Evolutionary conservation across 1,140 invertebrate genomes (phyloP).

Genomic region (Phymastichus coffea): DNA sequence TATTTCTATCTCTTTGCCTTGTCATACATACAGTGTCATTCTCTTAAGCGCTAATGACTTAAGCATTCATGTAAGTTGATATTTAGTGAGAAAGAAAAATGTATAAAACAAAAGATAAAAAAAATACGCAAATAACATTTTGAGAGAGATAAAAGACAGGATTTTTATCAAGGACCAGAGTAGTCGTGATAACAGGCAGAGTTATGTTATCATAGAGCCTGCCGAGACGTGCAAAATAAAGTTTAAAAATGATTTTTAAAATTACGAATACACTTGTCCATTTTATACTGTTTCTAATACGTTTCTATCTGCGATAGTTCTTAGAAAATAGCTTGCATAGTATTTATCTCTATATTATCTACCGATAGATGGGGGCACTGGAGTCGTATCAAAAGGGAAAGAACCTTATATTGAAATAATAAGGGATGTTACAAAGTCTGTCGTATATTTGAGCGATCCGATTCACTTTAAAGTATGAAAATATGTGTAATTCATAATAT

Average conservation of each 20-base stretch:
- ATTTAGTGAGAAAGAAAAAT: slow-evolving; percentile 27
- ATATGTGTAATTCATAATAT: too few relatives aligned
- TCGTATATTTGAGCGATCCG: too few relatives aligned
- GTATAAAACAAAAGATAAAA: slow-evolving; percentile 6
- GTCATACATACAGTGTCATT: slow-evolving; percentile 17
- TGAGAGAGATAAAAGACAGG: slow-evolving; percentile 10
- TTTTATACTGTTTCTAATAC: slow-evolving; percentile 56
- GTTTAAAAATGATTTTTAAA: slow-evolving; percentile 16
- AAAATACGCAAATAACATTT: slow-evolving; percentile 18
- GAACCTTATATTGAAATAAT: neutral
- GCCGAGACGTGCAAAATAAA: slow-evolving; percentile 12
- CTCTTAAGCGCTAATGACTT: slow-evolving; percentile 27
- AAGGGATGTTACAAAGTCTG: neutral
- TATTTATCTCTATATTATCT: slow-evolving; percentile 34
- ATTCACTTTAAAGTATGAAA: too few relatives aligned
- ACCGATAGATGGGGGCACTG: neutral
- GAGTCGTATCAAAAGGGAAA: neutral
- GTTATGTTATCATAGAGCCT: slow-evolving; percentile 7
- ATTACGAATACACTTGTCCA: slow-evolving; percentile 44
- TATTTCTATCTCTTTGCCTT: slow-evolving; percentile 16
- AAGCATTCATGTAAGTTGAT: slow-evolving; percentile 15
- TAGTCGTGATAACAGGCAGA: neutral
- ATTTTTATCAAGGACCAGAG: slow-evolving; percentile 15
- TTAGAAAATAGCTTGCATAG: slow-evolving; percentile 48
- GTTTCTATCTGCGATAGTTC: slow-evolving; percentile 51